Evolutionary conservation across 1,140 invertebrate species (phyloP).

Genomic region (Thaumetopoea pityocampa): DNA sequence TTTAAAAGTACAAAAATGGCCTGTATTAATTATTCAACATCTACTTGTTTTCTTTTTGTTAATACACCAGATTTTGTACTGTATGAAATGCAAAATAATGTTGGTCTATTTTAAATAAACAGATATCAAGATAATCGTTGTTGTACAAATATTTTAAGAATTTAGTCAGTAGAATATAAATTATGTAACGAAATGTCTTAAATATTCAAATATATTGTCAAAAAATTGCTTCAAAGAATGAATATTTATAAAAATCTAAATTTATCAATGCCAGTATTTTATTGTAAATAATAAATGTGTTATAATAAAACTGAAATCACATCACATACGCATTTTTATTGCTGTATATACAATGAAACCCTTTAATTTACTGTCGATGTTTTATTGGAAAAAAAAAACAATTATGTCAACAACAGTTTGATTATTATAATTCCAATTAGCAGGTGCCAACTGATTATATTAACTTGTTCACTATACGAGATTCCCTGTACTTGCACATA

Average conservation of each 20-base stretch:
- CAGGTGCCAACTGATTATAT: conserved; percentile 35
- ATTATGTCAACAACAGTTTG: conserved; percentile 42
- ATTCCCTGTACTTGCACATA: conserved; percentile 59
- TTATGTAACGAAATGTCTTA: conserved; percentile 14
- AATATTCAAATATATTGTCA: conserved; percentile 35
- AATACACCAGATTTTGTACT: conserved; percentile 13
- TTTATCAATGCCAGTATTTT: conserved; percentile 68
- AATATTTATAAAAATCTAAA: conserved; percentile 38
- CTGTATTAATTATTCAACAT: conserved; percentile 1
- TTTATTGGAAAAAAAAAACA: conserved; percentile 57
- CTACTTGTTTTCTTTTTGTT: too few relatives aligned
- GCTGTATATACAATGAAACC: too few relatives aligned
- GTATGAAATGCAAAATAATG: conserved; percentile 8
- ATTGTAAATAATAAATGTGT: conserved; percentile 70
- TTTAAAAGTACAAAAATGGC: conserved; percentile 24
- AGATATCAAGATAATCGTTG: too few relatives aligned
- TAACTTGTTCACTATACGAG: conserved; percentile 43
- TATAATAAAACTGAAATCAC: conserved; percentile 65
- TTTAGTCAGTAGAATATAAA: conserved; percentile 21
- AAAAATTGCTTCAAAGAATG: conserved; percentile 31
- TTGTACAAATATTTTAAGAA: conserved; percentile 39
- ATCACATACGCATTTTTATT: conserved; percentile 40
- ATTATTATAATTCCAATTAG: conserved; percentile 42
- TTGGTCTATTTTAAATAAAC: too few relatives aligned
- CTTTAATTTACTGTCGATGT: too few relatives aligned